phyloP scores from a whole-genome alignment of 2,113 vertebrate genomes.

The Ailuropoda melanoleuca region DNA sequence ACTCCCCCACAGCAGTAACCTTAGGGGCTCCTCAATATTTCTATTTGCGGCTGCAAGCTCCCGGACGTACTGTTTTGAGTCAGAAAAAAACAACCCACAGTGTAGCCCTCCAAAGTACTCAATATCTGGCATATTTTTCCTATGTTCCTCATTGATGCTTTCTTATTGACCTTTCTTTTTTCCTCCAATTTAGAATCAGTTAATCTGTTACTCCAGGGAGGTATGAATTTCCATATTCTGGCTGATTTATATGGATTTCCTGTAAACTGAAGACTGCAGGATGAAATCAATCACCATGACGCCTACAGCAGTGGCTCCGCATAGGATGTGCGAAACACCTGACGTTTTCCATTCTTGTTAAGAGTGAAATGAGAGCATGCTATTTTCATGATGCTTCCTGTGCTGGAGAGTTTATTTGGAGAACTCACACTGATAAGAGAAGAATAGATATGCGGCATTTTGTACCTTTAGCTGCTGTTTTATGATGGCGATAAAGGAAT shows the following conservation, averaged over 20 bases:
- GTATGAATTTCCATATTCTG: slow-evolving; percentile 73
- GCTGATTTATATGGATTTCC: slow-evolving; percentile 77
- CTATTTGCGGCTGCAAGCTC: background rate
- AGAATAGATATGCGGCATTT: background rate
- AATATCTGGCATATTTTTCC: background rate
- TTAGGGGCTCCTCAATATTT: background rate
- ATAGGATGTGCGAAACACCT: slow-evolving; percentile 59
- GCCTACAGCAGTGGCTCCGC: background rate
- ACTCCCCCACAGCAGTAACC: background rate
- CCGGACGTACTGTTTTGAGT: background rate
- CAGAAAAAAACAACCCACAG: background rate
- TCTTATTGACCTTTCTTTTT: slow-evolving; percentile 66
- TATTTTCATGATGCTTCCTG: background rate
- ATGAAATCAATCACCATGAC: slow-evolving; percentile 70
- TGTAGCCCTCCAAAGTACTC: background rate
- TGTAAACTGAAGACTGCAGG: slow-evolving; percentile 67
- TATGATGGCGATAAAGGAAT: slow-evolving; percentile 65
- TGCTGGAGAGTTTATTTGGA: background rate
- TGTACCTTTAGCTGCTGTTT: slow-evolving; percentile 57
- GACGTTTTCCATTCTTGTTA: slow-evolving; percentile 56
- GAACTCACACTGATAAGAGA: background rate
- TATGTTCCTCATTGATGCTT: background rate
- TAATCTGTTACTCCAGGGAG: slow-evolving; percentile 69
- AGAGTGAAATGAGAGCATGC: slow-evolving; percentile 21
- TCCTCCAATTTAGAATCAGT: slow-evolving; percentile 64